Evolutionary conservation across 2,888 invertebrate genomes (phyloP).

Genomic region (Malthinus flaveolus): DNA sequence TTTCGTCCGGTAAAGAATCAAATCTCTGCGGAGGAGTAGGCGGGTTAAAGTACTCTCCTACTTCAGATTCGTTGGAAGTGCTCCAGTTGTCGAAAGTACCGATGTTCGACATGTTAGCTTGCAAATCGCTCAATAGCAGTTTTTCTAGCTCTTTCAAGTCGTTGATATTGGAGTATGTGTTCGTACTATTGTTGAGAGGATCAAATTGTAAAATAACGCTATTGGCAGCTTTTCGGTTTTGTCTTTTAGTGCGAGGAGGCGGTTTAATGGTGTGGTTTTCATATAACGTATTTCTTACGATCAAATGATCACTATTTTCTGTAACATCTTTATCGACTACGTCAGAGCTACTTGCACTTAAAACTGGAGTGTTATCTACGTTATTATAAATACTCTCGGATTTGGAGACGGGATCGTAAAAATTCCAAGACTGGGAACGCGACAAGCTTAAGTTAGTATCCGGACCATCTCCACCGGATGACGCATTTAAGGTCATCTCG

Average conservation of each 20-base stretch:
- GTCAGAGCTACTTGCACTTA: constrained; percentile 31
- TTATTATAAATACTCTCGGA: constrained; percentile 41
- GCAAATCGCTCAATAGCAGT: constrained; percentile 69
- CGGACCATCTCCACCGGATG: constrained; percentile 31
- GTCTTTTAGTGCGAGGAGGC: constrained; percentile 31
- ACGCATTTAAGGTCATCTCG: constrained; percentile 38
- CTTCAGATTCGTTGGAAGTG: constrained; percentile 57
- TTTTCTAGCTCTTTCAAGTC: constrained; percentile 68
- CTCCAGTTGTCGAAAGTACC: constrained; percentile 54
- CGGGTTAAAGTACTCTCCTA: constrained; percentile 59
- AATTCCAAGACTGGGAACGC: constrained; percentile 59
- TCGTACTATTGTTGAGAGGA: constrained; percentile 54
- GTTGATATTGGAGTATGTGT: constrained; percentile 56
- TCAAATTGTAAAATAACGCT: constrained; percentile 77
- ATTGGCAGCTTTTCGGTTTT: constrained; percentile 49
- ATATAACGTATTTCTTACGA: constrained; percentile 52
- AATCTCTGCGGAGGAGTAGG: constrained; percentile 66
- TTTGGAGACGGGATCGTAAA: constrained; percentile 51
- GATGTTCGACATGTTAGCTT: constrained; percentile 61
- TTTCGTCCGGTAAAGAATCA: constrained; percentile 64
- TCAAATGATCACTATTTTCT: constrained; percentile 23
- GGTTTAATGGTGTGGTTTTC: constrained; percentile 52
- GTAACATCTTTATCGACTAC: constrained; percentile 33
- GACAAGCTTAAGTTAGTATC: constrained; percentile 42
- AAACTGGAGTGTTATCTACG: constrained; percentile 43